Conservation (phyloP, 2,113 vertebrate species). For the Eudyptes chrysolophus region DNA sequence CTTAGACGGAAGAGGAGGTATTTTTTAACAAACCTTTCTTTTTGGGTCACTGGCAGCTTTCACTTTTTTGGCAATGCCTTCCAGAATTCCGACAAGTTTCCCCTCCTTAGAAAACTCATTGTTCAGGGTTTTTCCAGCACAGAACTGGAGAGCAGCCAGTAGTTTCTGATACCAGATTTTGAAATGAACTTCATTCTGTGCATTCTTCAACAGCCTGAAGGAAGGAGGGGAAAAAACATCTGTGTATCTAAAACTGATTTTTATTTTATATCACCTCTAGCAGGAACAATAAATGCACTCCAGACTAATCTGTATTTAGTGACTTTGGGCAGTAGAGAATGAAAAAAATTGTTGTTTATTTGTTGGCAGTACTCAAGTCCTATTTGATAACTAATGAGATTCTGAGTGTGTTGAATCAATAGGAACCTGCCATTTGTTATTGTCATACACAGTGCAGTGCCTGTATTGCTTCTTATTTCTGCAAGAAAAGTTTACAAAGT, state of each 20-base stretch:
- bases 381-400: slow-evolving; percentile 51
- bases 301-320: slow-evolving; percentile 25
- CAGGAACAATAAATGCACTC: slow-evolving; percentile 2
- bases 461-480: slow-evolving; percentile 11
- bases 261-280: not conserved
- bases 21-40: slow-evolving; percentile 71
- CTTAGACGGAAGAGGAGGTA: not conserved
- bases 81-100: slow-evolving; percentile 69
- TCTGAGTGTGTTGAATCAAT: slow-evolving; percentile 38
- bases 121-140: slow-evolving; percentile 66
- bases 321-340: slow-evolving; percentile 18
- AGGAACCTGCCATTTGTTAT: slow-evolving; percentile 22
- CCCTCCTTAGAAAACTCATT: slow-evolving; percentile 72
- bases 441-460: not conserved
- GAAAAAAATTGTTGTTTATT: slow-evolving; percentile 8
- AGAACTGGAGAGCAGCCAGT: slow-evolving; percentile 74
- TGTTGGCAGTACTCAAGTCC: slow-evolving; percentile 14
- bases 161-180: slow-evolving; percentile 72
- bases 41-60: slow-evolving; percentile 57
- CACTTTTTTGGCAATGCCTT: slow-evolving; percentile 64
- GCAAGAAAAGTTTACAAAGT: not conserved
- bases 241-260: slow-evolving; percentile 8
- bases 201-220: slow-evolving; percentile 75
- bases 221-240: not conserved
- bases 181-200: slow-evolving; percentile 74